A percentile compares a stretch with the other conserved stretches of the same genome.
Evolutionary conservation across 2,797 vertebrate genomes (phyloP).

Genomic region (Rhinoraja longicauda): DNA sequence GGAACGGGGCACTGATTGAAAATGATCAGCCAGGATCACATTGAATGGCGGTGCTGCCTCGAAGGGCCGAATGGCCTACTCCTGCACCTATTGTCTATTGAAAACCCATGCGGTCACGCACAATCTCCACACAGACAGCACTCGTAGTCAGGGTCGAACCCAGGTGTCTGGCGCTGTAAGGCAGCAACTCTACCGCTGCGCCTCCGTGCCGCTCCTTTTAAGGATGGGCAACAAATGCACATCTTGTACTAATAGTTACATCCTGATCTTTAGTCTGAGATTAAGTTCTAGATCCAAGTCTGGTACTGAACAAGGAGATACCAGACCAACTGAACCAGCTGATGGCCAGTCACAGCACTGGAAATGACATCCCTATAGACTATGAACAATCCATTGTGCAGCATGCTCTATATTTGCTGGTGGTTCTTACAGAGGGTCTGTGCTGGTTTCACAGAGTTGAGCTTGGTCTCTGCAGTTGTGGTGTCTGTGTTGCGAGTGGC

Average conservation of each 20-base stretch:
- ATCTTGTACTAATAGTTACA: neutral
- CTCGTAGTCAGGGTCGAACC: no score
- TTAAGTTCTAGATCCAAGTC: neutral
- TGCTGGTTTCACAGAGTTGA: slow-evolving; percentile 79
- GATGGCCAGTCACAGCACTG: neutral
- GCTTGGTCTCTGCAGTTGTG: slow-evolving; percentile 80
- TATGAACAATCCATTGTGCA: neutral
- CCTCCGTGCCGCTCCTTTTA: no score
- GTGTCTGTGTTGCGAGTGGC: slow-evolving; percentile 91
- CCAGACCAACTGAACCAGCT: neutral
- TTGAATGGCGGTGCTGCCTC: no score
- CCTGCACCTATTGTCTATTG: no score
- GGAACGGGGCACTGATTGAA: no score
- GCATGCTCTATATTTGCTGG: neutral
- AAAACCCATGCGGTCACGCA: no score
- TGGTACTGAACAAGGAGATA: neutral
- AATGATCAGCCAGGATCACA: no score
- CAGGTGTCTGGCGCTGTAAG: no score
- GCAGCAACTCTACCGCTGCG: no score
- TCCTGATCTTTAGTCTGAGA: neutral
- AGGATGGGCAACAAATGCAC: neutral
- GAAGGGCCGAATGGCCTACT: no score
- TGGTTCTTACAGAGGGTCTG: slow-evolving; percentile 74
- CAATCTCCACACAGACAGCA: no score
- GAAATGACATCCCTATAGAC: slow-evolving; percentile 35